Percentiles rank a stretch among this genome's conserved stretches.
Evolutionary conservation across 2,888 invertebrate genomes (phyloP).

Genomic region (Tetanocera ferruginea): DNA sequence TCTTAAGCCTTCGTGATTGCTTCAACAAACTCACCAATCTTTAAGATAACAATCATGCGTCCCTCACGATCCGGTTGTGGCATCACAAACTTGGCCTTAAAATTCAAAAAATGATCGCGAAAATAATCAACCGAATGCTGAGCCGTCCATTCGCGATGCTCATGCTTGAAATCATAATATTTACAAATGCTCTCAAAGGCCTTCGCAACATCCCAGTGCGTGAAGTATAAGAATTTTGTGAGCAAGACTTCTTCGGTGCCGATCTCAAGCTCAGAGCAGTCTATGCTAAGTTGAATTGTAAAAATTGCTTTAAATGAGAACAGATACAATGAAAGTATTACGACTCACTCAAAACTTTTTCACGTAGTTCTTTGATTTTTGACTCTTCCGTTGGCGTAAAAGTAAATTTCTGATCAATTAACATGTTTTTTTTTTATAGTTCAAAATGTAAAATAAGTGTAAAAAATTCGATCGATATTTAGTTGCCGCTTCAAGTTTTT

Average conservation of each 20-base stretch:
- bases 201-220: constrained; percentile 59
- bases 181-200: constrained; percentile 58
- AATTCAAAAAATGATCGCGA: constrained; percentile 57
- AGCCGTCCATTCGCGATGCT: constrained; percentile 63
- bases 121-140: constrained; percentile 60
- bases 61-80: constrained; percentile 63
- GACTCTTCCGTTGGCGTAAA: constrained; percentile 54
- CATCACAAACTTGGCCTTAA: constrained; percentile 62
- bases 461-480: background rate
- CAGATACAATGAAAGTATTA: background rate
- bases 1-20: background rate
- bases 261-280: constrained; percentile 55
- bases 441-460: background rate
- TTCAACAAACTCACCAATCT: constrained; percentile 48
- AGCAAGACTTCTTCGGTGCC: constrained; percentile 61
- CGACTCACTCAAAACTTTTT: constrained; percentile 49
- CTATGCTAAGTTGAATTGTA: constrained; percentile 43
- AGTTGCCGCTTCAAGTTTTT: too few species aligned
- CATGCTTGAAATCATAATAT: constrained; percentile 63
- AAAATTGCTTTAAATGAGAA: background rate
- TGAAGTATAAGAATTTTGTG: constrained; percentile 59
- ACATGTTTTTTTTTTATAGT: constrained; percentile 31
- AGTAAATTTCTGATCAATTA: constrained; percentile 53
- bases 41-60: constrained; percentile 59
- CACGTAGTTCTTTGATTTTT: constrained; percentile 57